Conservation (phyloP, 2,888 invertebrate species). For the Sarcophaga caerulescens region DNA sequence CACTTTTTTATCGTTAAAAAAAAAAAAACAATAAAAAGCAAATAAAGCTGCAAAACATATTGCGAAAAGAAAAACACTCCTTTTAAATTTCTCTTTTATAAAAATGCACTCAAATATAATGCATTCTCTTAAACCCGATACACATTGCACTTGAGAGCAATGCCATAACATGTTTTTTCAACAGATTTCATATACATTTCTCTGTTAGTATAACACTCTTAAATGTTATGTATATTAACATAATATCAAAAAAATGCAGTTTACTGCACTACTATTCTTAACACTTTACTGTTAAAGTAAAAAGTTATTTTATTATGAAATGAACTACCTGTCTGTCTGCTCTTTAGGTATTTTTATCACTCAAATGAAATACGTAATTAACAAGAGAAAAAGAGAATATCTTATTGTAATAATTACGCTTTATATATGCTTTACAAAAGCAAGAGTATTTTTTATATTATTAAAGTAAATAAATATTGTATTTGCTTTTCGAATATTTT, state of each 20-base stretch:
- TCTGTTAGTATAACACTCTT: no score
- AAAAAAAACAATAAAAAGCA: neutral
- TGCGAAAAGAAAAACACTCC: neutral
- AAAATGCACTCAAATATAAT: conserved; percentile 17
- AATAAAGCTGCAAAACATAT: neutral
- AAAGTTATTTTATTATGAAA: no score
- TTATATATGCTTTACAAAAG: no score
- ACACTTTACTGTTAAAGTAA: no score
- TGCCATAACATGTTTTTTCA: neutral
- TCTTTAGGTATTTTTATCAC: neutral
- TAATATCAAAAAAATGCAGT: no score
- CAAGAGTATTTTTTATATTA: no score
- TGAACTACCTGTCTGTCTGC: no score
- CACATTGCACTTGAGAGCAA: neutral
- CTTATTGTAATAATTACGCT: neutral
- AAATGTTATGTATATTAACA: no score
- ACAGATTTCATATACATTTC: no score
- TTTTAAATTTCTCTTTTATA: neutral
- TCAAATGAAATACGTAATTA: neutral
- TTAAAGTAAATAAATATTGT: no score
- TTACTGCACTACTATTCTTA: no score
- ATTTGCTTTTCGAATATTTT: no score
- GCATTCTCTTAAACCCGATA: conserved; percentile 4
- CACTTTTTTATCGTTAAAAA: neutral
- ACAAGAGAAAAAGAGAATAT: neutral